Evolutionary conservation across 2,113 vertebrate genomes (phyloP), one percentile per base, ranked within the genome.

Genomic region (Cyanoderma ruficeps): DNA sequence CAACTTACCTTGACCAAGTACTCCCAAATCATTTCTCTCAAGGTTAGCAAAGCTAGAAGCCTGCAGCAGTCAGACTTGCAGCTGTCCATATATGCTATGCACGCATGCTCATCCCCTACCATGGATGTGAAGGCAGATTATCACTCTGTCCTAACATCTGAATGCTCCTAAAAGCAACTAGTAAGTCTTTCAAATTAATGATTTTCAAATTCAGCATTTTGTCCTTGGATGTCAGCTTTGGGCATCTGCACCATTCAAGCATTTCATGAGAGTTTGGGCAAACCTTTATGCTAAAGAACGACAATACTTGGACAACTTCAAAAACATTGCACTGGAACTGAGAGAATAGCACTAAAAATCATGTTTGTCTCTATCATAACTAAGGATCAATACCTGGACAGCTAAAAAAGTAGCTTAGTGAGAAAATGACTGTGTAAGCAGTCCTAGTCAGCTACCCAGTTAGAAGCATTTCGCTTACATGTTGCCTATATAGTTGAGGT

Each of bases 111-210:
- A 68, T 24, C 1, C 42, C 18, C 44, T 28, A 21, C 25, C 53
- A 56, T 5, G 19, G 57, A 69, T 28, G 11, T 33, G 25, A 69
- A 83, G 28, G 28, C 22, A 92, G 15, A 80, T 50, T 42, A 77
- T 37, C 0, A 0, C 41, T 42, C 33, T 70, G 16, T 11, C 2
- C 0, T n/a, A 71, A 63, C 47, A 70, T 15, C 20, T 49, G 31
- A 57, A 44, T 13, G 19, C 27, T 56, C 79, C 49, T 4, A 75
- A 30, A 44, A 70, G 39, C 33, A 59, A 47, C 12, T 31, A 15
- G 9, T 4, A 52, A 65, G 31, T 60, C 44, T 44, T 64, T 56
- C 5, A 9, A 74, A 82, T 21, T 15, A n/a, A 56, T 24, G 5
- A 77, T 24, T 23, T 50, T 72, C 11, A 52, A 78, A 78, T 30